phyloP scores from a whole-genome alignment of 2,888 invertebrate genomes.

The Stegana nigrithorax region DNA sequence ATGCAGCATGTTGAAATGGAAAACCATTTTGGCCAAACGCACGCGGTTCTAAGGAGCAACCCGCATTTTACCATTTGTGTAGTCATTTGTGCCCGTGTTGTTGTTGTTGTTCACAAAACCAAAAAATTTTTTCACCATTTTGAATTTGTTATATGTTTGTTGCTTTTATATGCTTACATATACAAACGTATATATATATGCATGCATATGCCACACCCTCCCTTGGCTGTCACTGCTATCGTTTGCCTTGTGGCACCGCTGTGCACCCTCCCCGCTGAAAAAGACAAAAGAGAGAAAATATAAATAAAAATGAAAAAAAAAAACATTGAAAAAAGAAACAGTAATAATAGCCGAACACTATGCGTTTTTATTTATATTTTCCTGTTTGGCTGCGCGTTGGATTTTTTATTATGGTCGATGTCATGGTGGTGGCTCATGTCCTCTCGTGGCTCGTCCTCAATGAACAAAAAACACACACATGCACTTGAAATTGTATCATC shows the following conservation, averaged over 20 bases:
- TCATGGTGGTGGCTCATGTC: slow-evolving; percentile 15
- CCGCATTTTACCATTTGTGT: too few relatives aligned
- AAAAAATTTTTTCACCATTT: slow-evolving; percentile 15
- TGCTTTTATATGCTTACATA: background rate
- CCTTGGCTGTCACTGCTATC: background rate
- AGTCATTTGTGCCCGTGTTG: background rate
- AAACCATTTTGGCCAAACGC: slow-evolving; percentile 16
- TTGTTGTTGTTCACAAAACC: slow-evolving; percentile 1
- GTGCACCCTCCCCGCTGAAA: too few relatives aligned
- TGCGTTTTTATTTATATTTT: slow-evolving; percentile 20
- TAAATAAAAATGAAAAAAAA: too few relatives aligned
- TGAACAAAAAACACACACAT: background rate
- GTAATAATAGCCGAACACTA: too few relatives aligned
- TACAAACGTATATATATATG: background rate
- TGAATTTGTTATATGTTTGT: slow-evolving; percentile 4
- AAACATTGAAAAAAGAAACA: too few relatives aligned
- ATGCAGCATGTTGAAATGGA: background rate
- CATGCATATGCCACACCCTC: slow-evolving; percentile 14
- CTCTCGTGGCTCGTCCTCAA: background rate
- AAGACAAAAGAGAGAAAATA: too few relatives aligned
- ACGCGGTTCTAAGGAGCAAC: slow-evolving; percentile 5
- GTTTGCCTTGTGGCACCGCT: background rate
- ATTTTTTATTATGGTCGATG: background rate
- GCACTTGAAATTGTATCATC: background rate
- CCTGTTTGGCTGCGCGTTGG: slow-evolving; percentile 14